Evolutionary conservation across 1,140 invertebrate species (phyloP), one percentile per base, ranked within the genome.

Genomic region (Eumaeus atala): DNA sequence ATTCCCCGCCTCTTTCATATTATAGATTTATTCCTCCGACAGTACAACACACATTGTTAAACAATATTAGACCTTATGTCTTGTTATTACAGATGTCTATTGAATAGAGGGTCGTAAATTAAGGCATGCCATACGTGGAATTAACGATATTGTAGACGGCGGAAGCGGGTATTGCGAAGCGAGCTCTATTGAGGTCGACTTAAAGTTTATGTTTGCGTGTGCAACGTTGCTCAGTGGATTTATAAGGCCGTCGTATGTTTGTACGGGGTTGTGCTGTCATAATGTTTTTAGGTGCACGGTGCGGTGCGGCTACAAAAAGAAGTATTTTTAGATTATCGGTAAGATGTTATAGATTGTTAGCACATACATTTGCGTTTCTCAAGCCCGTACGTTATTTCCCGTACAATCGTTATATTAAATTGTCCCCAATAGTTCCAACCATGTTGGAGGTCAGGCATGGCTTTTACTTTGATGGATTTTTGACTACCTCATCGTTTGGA

Each of bases 1-100:
- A 82, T 77, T 79, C 76, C 72, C 77, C 84, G 84, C 84, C 84
- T 72, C 74, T 71, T 81, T 77, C 81, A 84, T 87, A 84, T 87
- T 84, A 87, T 87, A 87, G 81, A 84, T 87, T 84, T 84, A 87
- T 84, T 84, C 71, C 67, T 71, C 66, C 61, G 68, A 75, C 77
- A 64, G 70, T 75, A 81, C 72, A 62, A 70, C 71, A 63, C 60
- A 54, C 61, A 21, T 40, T 62, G 75, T 66, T 80, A 77, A 77
- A 78, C 81, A 74, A 81, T 77, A 78, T 67, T 81, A 73, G 72
- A 84, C 84, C 81, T 80, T 87, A 82, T 74, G 72, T 67, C 61
- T 38, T 57, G 47, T 64, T 56, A 55, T 77, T 83, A 86, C 70
- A 83, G 81, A 76, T 74, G 72, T 69, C 62, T 79, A 77, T 84